phyloP scores from a whole-genome alignment of 2,797 vertebrate species.

The Syncerus caffer region DNA sequence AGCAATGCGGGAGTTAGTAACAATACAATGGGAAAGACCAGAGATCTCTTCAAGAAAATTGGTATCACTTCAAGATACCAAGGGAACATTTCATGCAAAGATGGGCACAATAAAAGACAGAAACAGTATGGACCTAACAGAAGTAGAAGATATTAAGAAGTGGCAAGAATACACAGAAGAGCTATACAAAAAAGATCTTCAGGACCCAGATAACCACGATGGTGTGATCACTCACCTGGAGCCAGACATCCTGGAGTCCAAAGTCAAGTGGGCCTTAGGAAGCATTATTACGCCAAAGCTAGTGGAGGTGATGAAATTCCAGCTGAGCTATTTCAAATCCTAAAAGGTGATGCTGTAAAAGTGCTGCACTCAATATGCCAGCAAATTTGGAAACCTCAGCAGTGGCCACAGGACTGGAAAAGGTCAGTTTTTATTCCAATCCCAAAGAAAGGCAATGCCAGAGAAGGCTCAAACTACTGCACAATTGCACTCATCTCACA shows the following conservation, averaged over 20 bases:
- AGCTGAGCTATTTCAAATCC: not conserved
- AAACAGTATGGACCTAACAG: not conserved
- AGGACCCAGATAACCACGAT: not conserved
- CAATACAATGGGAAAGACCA: not conserved
- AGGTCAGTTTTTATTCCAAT: not conserved
- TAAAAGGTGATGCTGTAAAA: not conserved
- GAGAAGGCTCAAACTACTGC: not conserved
- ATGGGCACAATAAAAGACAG: not conserved
- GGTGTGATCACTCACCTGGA: not conserved
- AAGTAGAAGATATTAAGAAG: not conserved
- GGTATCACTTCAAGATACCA: not conserved
- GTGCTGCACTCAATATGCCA: not conserved
- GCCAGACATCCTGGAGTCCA: not conserved
- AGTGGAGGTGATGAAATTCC: not conserved
- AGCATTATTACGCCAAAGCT: not conserved
- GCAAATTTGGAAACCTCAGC: not conserved
- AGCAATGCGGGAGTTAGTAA: slow-evolving; percentile 65
- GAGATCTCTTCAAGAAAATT: not conserved
- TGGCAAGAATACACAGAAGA: not conserved
- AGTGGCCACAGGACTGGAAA: not conserved
- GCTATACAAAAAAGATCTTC: not conserved
- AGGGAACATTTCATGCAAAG: not conserved
- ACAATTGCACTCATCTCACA: not conserved
- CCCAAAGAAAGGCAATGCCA: not conserved
- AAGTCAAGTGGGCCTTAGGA: not conserved